A percentile compares a stretch with the other conserved stretches of the same genome.
Conservation (phyloP, 2,888 invertebrate species). For the Lypha dubia region DNA sequence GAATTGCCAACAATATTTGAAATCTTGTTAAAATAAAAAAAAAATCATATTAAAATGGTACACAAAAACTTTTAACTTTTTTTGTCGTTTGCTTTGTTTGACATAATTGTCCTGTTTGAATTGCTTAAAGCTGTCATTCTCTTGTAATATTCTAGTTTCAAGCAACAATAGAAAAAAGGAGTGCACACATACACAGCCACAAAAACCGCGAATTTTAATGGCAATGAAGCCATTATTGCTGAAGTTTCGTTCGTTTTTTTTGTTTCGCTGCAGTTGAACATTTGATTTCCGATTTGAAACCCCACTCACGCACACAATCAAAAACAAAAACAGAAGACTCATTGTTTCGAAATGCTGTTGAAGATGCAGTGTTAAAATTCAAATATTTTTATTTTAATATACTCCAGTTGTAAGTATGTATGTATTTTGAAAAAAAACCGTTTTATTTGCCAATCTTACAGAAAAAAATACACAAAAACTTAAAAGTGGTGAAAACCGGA, state of each 20-base stretch:
- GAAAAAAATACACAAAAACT: background rate
- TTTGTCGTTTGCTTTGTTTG: slow-evolving; percentile 34
- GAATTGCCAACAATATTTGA: background rate
- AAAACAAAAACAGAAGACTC: background rate
- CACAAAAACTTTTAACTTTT: slow-evolving; percentile 16
- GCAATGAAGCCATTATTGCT: slow-evolving; percentile 2
- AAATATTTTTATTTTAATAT: slow-evolving; percentile 20
- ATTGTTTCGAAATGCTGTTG: slow-evolving; percentile 3
- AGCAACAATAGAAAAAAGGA: background rate
- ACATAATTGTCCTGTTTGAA: background rate
- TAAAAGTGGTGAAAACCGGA: background rate
- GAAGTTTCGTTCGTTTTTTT: background rate
- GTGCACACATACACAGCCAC: background rate
- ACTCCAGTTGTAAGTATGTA: slow-evolving; percentile 2
- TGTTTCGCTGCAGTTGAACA: slow-evolving; percentile 18
- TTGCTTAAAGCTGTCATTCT: slow-evolving; percentile 26
- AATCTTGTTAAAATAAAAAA: background rate
- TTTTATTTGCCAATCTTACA: background rate
- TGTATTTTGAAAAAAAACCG: background rate
- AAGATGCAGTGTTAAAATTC: slow-evolving; percentile 10
- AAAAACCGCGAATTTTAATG: slow-evolving; percentile 41
- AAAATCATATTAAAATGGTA: slow-evolving; percentile 14
- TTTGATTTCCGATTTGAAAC: slow-evolving; percentile 39
- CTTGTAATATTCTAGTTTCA: background rate
- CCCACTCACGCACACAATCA: background rate